These are phyloP conservation scores for Lycaena phlaeas DNA, from an alignment of 2,888 invertebrate species.

Conservation along the genomic window DNA sequence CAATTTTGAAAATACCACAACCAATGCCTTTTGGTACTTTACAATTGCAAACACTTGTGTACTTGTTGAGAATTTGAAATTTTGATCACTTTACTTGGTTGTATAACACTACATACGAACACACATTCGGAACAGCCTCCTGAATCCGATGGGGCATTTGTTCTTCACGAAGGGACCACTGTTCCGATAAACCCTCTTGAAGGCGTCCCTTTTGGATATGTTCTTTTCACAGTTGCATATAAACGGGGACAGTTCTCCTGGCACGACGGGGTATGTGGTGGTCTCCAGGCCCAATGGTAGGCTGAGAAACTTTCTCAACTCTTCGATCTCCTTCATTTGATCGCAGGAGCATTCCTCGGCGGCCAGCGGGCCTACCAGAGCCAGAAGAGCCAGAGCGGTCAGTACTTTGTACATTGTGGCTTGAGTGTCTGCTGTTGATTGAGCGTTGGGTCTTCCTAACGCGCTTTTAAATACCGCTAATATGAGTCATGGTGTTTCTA, in stretches of 20 bases:
- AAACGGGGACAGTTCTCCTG: constrained; percentile 23
- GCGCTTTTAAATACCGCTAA: constrained; percentile 11
- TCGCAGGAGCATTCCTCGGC: constrained; percentile 21
- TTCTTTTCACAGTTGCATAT: constrained; percentile 27
- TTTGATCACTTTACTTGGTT: too few relatives aligned
- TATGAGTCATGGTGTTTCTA: constrained; percentile 9
- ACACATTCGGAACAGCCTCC: too few relatives aligned
- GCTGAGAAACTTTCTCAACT: constrained; percentile 19
- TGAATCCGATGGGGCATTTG: too few relatives aligned
- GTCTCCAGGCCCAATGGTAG: constrained; percentile 1
- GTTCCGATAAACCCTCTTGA: too few relatives aligned
- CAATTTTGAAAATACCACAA: too few relatives aligned
- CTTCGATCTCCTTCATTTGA: constrained; percentile 15
- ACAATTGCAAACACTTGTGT: too few relatives aligned
- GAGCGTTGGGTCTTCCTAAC: not conserved
- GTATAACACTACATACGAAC: too few relatives aligned
- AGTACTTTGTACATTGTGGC: constrained; percentile 9
- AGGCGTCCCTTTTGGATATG: constrained; percentile 19
- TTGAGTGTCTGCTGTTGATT: not conserved
- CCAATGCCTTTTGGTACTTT: too few relatives aligned
- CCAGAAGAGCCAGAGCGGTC: too few relatives aligned
- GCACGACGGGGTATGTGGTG: constrained; percentile 18
- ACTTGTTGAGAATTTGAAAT: too few relatives aligned
- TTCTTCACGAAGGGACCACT: too few relatives aligned
- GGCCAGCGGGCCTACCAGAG: not conserved